Percentiles rank a stretch among this genome's conserved stretches.
Evolutionary conservation across 2,797 vertebrate species (phyloP).

Genomic region (Rhinella marina): DNA sequence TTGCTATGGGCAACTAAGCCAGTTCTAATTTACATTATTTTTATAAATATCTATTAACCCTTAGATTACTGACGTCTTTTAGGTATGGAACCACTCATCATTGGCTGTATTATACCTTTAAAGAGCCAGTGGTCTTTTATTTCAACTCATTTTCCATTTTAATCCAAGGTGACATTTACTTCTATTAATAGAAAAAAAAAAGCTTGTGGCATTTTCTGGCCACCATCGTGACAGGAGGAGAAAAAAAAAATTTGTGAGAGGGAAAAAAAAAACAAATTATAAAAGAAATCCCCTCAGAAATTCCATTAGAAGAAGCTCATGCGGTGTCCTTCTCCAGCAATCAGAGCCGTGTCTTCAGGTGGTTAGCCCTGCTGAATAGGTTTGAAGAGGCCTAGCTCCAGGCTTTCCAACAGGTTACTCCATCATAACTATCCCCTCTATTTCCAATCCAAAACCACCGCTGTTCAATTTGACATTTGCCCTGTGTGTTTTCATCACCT

Average conservation of each 20-base stretch:
- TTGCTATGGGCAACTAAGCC: too few species aligned
- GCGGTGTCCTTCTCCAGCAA: conserved; percentile 34
- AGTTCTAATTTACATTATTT: too few species aligned
- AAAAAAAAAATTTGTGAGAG: background rate
- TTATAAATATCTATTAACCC: too few species aligned
- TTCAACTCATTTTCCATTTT: background rate
- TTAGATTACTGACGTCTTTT: too few species aligned
- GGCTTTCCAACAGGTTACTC: conserved; percentile 24
- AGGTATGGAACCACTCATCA: background rate
- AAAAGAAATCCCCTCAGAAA: conserved; percentile 26
- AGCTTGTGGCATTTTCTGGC: background rate
- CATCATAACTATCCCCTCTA: background rate
- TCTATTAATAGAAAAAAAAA: conserved; percentile 27
- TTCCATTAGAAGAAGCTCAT: conserved; percentile 44
- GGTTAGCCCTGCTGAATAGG: conserved; percentile 11
- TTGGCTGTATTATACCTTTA: background rate
- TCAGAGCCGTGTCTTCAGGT: conserved; percentile 49
- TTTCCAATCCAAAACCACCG: conserved; percentile 43
- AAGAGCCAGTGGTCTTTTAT: background rate
- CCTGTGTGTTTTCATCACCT: conserved; percentile 39
- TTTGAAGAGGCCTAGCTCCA: conserved; percentile 50
- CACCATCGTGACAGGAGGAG: background rate
- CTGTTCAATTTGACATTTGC: conserved; percentile 53
- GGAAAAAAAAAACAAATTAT: conserved; percentile 17
- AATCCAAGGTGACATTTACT: background rate